Evolutionary conservation across 2,113 vertebrate genomes (phyloP).

Genomic region (Brevimyrus niger): DNA sequence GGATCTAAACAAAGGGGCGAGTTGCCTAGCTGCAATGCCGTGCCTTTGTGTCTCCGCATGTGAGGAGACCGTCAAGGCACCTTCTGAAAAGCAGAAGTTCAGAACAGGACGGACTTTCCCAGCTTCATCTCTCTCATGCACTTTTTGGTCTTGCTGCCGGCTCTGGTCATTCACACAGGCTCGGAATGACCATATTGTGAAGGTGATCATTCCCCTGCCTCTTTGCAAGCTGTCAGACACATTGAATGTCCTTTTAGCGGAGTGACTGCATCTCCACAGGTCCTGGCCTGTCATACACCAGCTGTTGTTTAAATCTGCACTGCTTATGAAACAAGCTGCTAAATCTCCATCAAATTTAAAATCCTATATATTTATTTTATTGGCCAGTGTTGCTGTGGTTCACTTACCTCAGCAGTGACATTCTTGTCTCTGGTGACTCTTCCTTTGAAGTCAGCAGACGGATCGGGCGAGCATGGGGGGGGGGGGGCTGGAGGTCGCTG

Average conservation of each 20-base stretch:
- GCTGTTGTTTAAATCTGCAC: neutral
- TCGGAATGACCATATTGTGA: neutral
- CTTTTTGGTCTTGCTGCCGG: conserved; percentile 26
- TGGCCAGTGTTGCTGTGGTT: neutral
- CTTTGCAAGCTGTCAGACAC: neutral
- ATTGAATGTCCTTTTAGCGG: neutral
- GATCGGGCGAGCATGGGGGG: too few species aligned
- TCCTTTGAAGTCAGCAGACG: too few species aligned
- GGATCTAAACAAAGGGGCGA: conserved; percentile 50
- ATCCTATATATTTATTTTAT: neutral
- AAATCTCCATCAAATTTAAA: neutral
- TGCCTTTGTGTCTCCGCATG: conserved; percentile 44
- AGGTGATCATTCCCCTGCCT: neutral
- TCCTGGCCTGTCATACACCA: neutral
- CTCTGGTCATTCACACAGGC: neutral
- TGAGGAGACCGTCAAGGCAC: conserved; percentile 40
- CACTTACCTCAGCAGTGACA: too few species aligned
- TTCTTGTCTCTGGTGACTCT: too few species aligned
- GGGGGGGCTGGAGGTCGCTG: too few species aligned
- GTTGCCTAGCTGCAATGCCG: conserved; percentile 58
- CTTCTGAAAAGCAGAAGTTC: conserved; percentile 36
- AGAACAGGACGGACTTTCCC: conserved; percentile 24
- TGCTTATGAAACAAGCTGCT: neutral
- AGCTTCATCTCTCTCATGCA: conserved; percentile 38
- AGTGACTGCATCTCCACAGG: neutral